Conservation (phyloP, 2,888 invertebrate species). For the Tetragonisca angustula region DNA sequence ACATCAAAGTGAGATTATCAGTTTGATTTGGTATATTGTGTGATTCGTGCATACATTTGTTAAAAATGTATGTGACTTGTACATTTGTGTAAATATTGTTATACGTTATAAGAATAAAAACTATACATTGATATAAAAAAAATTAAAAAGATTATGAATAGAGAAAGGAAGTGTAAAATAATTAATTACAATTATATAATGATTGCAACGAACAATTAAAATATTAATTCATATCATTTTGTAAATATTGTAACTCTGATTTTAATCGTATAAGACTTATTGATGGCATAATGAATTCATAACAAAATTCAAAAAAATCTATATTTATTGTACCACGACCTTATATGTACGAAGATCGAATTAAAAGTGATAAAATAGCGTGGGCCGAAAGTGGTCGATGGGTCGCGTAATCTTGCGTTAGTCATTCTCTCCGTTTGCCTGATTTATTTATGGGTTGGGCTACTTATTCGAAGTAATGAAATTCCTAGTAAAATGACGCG, state of each 20-base stretch:
- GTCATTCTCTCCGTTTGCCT: slow-evolving; percentile 76
- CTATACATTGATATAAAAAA: slow-evolving; percentile 50
- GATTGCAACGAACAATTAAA: neutral
- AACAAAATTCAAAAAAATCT: neutral
- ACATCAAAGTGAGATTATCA: neutral
- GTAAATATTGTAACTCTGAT: neutral
- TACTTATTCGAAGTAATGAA: slow-evolving; percentile 79
- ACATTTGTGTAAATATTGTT: slow-evolving; percentile 76
- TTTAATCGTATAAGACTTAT: neutral
- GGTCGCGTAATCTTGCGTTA: slow-evolving; percentile 79
- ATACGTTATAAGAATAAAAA: slow-evolving; percentile 59
- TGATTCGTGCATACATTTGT: slow-evolving; percentile 39
- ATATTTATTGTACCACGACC: slow-evolving; percentile 41
- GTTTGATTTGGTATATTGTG: slow-evolving; percentile 16
- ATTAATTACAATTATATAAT: neutral
- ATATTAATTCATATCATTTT: neutral
- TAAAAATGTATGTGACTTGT: slow-evolving; percentile 62
- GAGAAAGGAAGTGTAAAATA: neutral
- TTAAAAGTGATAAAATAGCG: slow-evolving; percentile 75
- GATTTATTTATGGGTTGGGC: slow-evolving; percentile 81
- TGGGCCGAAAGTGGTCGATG: slow-evolving; percentile 79
- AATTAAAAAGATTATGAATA: neutral
- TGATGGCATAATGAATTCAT: neutral
- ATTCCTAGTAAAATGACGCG: slow-evolving; percentile 80
- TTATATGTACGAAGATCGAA: slow-evolving; percentile 61